Percentiles rank a stretch among this genome's conserved stretches.
phyloP scores from a whole-genome alignment of 2,113 vertebrate genomes.

The Brachyistius frenatus region DNA sequence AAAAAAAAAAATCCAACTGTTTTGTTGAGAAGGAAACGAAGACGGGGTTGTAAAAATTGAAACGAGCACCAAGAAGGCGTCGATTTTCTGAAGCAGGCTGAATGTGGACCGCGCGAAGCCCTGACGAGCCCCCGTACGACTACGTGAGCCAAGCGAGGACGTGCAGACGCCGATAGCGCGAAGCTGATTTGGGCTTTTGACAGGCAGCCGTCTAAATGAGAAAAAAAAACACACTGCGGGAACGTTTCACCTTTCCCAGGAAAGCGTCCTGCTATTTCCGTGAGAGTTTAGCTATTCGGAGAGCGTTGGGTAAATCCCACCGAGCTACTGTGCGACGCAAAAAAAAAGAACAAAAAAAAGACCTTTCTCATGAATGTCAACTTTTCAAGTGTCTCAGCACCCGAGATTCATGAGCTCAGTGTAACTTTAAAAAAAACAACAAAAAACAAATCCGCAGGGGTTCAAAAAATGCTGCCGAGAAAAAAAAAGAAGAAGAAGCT shows the following conservation, averaged over 20 bases:
- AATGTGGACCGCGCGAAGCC: neutral
- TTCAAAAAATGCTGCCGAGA: neutral
- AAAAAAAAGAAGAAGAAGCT: conserved; percentile 17
- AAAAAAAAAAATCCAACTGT: accelerated
- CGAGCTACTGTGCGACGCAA: conserved; percentile 20
- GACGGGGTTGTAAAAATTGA: neutral
- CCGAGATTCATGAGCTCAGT: neutral
- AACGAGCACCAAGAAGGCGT: accelerated
- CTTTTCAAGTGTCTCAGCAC: neutral
- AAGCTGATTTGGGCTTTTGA: conserved; percentile 13
- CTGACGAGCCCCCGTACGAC: neutral
- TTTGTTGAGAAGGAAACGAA: neutral
- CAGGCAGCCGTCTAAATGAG: neutral
- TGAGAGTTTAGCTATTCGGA: conserved; percentile 42
- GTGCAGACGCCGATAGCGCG: neutral
- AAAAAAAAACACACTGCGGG: neutral
- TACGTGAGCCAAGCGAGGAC: neutral
- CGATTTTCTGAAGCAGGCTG: neutral
- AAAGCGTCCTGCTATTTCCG: conserved; percentile 3
- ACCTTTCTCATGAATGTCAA: conserved; percentile 30
- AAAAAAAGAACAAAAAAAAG: no score
- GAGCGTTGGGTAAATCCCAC: conserved; percentile 26
- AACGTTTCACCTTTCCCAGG: neutral
- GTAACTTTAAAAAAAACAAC: neutral
- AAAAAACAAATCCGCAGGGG: no score